Base-by-base conservation (phyloP, 2,888 invertebrate genomes). In the Pseudococcus longispinus region DNA sequence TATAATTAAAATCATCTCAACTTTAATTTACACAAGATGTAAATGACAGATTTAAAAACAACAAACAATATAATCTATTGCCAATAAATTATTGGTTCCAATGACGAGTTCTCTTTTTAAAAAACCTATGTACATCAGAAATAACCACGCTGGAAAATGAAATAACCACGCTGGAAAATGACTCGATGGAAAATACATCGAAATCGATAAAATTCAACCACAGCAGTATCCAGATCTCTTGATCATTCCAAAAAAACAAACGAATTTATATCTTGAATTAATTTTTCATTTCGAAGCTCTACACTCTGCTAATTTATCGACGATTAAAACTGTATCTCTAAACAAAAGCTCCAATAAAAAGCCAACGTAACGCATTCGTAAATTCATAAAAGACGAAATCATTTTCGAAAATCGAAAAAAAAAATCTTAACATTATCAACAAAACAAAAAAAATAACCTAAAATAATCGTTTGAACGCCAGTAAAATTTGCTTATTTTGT, bases 381-480 rank as follows among this genome's bases (percentile, higher is more conserved):
- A 60, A 60, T 60, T 60, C 55, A n/a, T 55, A 11, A 46, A 46
- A 46, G 3, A 13, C 13, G 18, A 55, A 55, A n/a, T 55, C 6
- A 55, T 55, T 60, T 60, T 60, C 60, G 13, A 60, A 55, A 60
- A n/a, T 37, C 55, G n/a, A 55, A 55, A 55, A 37, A 55, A 37
- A 55, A 55, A 55, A 55, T n/a, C 55, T 55, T 55, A 55, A 55
- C 55, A n/a, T 55, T n/a, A 55, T n/a, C 55, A 55, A 55, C 55
- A 55, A 55, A 55, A 37, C 37, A 37, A 37, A 55, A 55, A 15
- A 55, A 55, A n/a, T 0, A 55, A 55, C 4, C 55, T 55, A 55
- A n/a, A n/a, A 55, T 55, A 55, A 55, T 55, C 55, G 6, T 6
- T 15, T n/a, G 55, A 55, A 55, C 15, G n/a, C 8, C 37, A 37